A percentile compares a stretch with the other conserved stretches of the same genome.
Conservation (phyloP, 2,888 invertebrate genomes). For the Plutella xylostella region DNA sequence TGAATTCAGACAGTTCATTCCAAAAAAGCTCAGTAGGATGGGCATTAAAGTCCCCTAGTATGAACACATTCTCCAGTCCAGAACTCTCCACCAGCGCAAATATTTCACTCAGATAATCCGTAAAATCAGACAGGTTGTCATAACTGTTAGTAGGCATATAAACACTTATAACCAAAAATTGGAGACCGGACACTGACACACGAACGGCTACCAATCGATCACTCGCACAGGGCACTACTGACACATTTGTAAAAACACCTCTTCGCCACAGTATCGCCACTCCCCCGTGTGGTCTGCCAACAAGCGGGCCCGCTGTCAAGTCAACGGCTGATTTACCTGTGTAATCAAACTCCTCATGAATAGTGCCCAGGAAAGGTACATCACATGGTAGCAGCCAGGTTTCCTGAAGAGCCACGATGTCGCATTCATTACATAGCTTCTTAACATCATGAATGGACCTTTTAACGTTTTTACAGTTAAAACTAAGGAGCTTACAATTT, state of each 20-base stretch:
- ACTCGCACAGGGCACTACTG: constrained; percentile 17
- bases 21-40: neutral
- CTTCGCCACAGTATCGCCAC: constrained; percentile 22
- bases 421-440: neutral
- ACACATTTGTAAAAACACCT: constrained; percentile 15
- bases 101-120: neutral
- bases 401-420: too few relatives aligned
- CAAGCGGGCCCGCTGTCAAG: constrained; percentile 17
- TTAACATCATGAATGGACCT: neutral
- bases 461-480: constrained; percentile 2
- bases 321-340: constrained; percentile 22
- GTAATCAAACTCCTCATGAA: constrained; percentile 18
- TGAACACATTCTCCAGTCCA: neutral
- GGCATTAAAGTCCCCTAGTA: too few relatives aligned
- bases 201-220: constrained; percentile 16
- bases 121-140: constrained; percentile 16
- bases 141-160: constrained; percentile 21
- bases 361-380: constrained; percentile 3
- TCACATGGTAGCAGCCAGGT: constrained; percentile 4
- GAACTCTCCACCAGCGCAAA: neutral
- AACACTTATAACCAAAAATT: constrained; percentile 17
- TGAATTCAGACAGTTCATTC: neutral
- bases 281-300: constrained; percentile 20
- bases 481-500: neutral
- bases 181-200: constrained; percentile 6